Base-by-base conservation (phyloP, 2,113 vertebrate species). In the Albula goreensis region DNA sequence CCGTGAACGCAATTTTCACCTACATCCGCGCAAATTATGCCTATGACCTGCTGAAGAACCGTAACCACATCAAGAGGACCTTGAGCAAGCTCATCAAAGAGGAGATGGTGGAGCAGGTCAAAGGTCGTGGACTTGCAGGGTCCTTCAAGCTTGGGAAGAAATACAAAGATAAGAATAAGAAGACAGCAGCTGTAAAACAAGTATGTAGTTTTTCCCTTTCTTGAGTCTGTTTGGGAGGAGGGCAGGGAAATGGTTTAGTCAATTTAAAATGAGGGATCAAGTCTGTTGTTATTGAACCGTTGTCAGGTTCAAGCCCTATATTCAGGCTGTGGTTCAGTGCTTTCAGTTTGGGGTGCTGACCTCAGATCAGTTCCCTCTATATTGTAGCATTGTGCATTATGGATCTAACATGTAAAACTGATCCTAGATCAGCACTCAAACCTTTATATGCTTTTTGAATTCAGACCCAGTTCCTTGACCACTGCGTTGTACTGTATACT, bases 111-210 rank as follows among this genome's bases (percentile, higher is more conserved):
- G 95, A 97, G 85, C 96, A 97, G 89, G 96, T 99, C 87, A 99
- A 97, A 96, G 98, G 98, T 85, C 97, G 97, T 50, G 98, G 98
- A 85, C 92, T 99, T 92, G 96, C 97, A 12, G 98, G 98, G 0
- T 99, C 98, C 13, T 99, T 99, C 90, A 97, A 96, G 86, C 88
- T 99, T 88, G 98, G 98, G 1, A 98, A 96, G 94, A 99, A 99
- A 82, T 99, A 97, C 91, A 99, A 96, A 89, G 97, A 98, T 84
- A 95, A 95, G 17, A 96, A 97, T 92, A 95, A 91, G 87, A 93
- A 90, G 85, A 93, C 92, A 31, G 93, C 92, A 88, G 86, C 91
- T 6, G 93, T 95, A 89, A 98, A 97, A 85, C 93, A 95, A 93
- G 98, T 99, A 95, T 88, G 92, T 88, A 86, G 25, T 31, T 17